These are phyloP conservation scores for Ictalurus furcatus DNA, from an alignment of 2,113 vertebrate species.

Conservation along the genomic window DNA sequence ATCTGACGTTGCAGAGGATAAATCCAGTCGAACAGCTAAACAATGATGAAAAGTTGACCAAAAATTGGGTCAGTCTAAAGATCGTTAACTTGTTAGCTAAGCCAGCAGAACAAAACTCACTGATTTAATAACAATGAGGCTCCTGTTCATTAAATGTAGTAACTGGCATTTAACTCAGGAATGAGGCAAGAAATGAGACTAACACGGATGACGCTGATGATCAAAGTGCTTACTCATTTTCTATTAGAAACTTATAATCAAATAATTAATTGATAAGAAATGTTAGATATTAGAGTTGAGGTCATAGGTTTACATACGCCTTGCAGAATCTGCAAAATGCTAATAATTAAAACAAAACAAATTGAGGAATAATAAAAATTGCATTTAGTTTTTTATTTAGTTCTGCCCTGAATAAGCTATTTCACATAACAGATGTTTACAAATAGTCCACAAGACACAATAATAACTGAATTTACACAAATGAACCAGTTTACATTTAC, in stretches of 20 bases:
- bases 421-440: too few relatives aligned
- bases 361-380: too few relatives aligned
- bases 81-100: neutral
- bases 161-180: constrained; percentile 6
- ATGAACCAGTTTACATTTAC: too few relatives aligned
- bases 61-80: neutral
- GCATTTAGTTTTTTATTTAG: too few relatives aligned
- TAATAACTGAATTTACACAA: too few relatives aligned
- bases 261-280: too few relatives aligned
- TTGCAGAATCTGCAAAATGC: too few relatives aligned
- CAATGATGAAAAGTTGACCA: neutral
- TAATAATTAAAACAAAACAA: too few relatives aligned
- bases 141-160: neutral
- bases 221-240: neutral
- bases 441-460: too few relatives aligned
- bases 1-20: neutral
- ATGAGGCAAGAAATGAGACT: neutral
- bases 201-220: neutral
- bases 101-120: neutral
- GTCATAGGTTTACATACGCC: too few relatives aligned
- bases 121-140: neutral
- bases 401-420: too few relatives aligned
- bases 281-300: too few relatives aligned
- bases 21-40: neutral
- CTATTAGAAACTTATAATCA: neutral